Percentiles rank a stretch among this genome's conserved stretches.
Conservation (phyloP, 2,888 invertebrate genomes). For the Monoplex corrugatus region DNA sequence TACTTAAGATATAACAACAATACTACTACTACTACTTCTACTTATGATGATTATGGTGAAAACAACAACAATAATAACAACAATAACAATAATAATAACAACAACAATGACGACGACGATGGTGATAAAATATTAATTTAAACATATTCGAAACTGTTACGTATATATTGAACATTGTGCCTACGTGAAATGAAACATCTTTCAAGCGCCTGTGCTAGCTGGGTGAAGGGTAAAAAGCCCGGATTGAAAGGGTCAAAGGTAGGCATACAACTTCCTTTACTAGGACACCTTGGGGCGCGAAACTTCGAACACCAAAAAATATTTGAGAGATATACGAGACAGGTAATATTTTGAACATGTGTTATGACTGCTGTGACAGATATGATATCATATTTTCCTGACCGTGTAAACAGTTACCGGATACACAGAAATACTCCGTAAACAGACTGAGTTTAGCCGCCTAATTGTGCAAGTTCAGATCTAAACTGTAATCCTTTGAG, state of each 20-base stretch:
- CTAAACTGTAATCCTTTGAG: background rate
- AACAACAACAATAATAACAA: background rate
- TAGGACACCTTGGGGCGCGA: background rate
- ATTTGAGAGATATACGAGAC: background rate
- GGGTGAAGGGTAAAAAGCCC: conserved; percentile 13
- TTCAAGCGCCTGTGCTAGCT: background rate
- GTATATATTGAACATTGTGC: background rate
- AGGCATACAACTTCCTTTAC: background rate
- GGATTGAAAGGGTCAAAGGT: no score
- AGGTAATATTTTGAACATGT: background rate
- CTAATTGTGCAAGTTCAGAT: background rate
- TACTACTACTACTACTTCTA: no score
- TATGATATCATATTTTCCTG: background rate
- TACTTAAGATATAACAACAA: background rate
- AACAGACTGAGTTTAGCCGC: no score
- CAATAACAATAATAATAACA: background rate
- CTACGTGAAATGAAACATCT: background rate
- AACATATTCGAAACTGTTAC: background rate
- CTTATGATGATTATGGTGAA: no score
- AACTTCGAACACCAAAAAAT: background rate
- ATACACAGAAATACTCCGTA: background rate
- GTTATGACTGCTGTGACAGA: background rate
- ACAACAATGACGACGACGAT: background rate
- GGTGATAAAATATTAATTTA: background rate
- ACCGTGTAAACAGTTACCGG: background rate